These are phyloP conservation scores for Benitochromis conjunctus DNA, from an alignment of 2,113 vertebrate species.

Conservation along the genomic window DNA sequence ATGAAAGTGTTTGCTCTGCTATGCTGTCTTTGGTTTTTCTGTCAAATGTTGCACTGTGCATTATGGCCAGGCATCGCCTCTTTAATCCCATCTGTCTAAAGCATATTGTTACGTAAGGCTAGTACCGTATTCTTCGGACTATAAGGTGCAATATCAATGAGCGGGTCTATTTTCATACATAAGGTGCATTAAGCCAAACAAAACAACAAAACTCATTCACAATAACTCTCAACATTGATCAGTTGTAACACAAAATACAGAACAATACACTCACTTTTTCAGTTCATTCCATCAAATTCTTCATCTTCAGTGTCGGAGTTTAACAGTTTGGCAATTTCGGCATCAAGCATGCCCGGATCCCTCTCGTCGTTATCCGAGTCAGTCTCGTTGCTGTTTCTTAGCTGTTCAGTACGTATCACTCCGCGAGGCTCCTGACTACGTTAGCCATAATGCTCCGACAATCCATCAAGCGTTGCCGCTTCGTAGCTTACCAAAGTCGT, in stretches of 20 bases:
- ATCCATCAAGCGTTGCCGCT: background rate
- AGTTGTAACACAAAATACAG: background rate
- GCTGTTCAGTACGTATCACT: background rate
- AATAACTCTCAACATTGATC: background rate
- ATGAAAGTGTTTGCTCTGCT: background rate
- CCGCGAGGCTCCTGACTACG: fast-evolving
- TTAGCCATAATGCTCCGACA: background rate
- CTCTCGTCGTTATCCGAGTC: background rate
- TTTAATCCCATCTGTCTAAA: background rate
- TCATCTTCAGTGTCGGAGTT: background rate
- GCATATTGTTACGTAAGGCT: background rate
- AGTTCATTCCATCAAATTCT: background rate
- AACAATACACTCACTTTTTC: background rate
- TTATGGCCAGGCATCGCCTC: background rate
- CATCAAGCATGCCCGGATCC: fast-evolving
- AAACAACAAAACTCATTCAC: fast-evolving
- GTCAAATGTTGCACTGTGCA: background rate
- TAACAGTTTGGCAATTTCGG: fast-evolving
- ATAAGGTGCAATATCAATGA: background rate
- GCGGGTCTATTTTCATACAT: too few relatives aligned
- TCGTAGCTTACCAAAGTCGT: background rate
- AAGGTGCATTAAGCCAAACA: fast-evolving
- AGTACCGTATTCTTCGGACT: background rate
- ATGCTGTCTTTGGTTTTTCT: background rate
- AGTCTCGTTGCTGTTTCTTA: background rate